These are phyloP conservation scores for Phyllotreta striolata DNA, from an alignment of 2,888 invertebrate genomes.

Conservation along the genomic window DNA sequence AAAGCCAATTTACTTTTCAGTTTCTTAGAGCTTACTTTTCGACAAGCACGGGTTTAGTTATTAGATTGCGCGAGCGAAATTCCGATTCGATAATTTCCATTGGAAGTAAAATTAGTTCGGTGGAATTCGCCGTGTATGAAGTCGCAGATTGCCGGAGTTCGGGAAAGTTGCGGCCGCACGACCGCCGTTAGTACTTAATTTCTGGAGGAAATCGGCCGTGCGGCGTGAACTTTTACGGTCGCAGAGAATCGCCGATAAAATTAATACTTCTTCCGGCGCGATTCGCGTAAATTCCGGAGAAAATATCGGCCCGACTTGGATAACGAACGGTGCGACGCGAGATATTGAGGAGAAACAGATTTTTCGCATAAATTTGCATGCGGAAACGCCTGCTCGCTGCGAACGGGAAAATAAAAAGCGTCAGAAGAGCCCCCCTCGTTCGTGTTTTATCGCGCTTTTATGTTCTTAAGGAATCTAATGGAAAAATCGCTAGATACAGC, in stretches of 20 bases:
- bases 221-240: conserved; percentile 21
- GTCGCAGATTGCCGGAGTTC: conserved; percentile 35
- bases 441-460: not conserved
- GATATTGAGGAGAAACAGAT: conserved; percentile 8
- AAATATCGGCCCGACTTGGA: not conserved
- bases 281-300: not conserved
- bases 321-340: conserved; percentile 7
- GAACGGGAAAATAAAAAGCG: conserved; percentile 3
- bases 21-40: no score
- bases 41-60: no score
- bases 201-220: conserved; percentile 21
- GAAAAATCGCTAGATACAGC: no score
- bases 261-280: conserved; percentile 1
- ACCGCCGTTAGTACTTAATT: conserved; percentile 31
- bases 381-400: not conserved
- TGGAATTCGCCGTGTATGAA: conserved; percentile 21
- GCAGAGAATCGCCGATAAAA: not conserved
- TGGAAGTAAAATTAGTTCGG: conserved; percentile 31
- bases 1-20: no score
- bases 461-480: no score
- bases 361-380: conserved; percentile 16
- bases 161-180: conserved; percentile 32
- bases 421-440: not conserved
- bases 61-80: not conserved
- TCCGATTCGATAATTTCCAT: conserved; percentile 31